Evolutionary conservation across 2,797 vertebrate species (phyloP), one percentile per base, ranked within the genome.

Genomic region (Coregonus ussuriensis): DNA sequence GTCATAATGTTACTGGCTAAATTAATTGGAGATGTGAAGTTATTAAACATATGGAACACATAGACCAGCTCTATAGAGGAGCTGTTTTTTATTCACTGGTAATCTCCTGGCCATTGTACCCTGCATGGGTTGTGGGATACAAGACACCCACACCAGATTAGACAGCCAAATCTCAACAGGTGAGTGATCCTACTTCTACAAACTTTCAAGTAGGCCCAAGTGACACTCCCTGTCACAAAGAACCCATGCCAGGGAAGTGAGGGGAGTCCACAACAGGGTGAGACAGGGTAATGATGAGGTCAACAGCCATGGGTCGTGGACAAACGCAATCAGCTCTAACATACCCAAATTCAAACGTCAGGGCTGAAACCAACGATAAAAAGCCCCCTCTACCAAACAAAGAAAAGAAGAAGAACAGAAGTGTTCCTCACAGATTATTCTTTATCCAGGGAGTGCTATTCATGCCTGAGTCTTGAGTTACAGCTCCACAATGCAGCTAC

Each of bases 391-490:
- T 72, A 81, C 65, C 66, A 62, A 76, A 85, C 68, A 18, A 35
- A 37, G n/a, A 84, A 62, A 63, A 71, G 54, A 79, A 70, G 84
- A 78, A 83, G 81, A 89, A 86, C 89, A 90, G 88, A 86, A 81
- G 87, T 71, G 86, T 83, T 84, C 84, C 88, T 83, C 85, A 84
- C 85, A 87, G 90, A 86, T 91, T 88, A 47, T 21, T 65, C 68
- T 21, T 47, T 51, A 47, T 70, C 18, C 68, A 47, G 68, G 21
- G n/a, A 70, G 35, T 41, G 68, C 68, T 41, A 70, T 25, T 70
- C 68, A 70, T 11, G 18, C 56, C 56, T 21, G 16, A 13, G 68
- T 70, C 37, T 70, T 41, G n/a, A 70, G 37, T 70, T 70, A 70
- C 68, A 51, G 16, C 68, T 70, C n/a, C 68, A 70, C 68, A 70